These are phyloP conservation scores for Drosophila phalerata DNA, from an alignment of 2,888 invertebrate species.

Conservation along the genomic window DNA sequence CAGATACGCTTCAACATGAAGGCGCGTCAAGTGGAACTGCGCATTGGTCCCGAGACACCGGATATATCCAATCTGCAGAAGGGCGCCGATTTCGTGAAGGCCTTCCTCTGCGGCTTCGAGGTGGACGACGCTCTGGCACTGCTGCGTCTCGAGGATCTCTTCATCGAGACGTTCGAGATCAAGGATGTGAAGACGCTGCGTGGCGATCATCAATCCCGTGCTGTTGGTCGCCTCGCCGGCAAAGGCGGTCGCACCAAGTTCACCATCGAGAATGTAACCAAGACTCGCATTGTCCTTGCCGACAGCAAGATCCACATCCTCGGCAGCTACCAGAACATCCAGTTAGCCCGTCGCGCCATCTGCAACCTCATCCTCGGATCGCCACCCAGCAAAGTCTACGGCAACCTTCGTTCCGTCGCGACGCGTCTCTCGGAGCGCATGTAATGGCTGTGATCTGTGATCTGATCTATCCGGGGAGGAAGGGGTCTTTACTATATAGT, in stretches of 20 bases:
- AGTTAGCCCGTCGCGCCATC: constrained; percentile 96
- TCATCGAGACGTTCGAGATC: constrained; percentile 98
- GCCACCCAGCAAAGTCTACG: constrained; percentile 99
- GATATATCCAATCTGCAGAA: constrained; percentile 97
- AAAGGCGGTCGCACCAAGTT: constrained; percentile 99
- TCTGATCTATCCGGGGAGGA: not conserved
- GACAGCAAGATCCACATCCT: constrained; percentile 98
- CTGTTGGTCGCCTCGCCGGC: constrained; percentile 98
- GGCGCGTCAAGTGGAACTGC: constrained; percentile 89
- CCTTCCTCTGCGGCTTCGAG: constrained; percentile 98
- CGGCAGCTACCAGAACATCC: constrained; percentile 98
- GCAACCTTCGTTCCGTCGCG: constrained; percentile 95
- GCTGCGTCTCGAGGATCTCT: constrained; percentile 97
- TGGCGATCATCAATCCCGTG: constrained; percentile 97
- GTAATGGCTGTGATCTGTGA: constrained; percentile 83
- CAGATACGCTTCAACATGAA: constrained; percentile 98
- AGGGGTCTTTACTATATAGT: constrained; percentile 20
- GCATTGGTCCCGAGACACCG: constrained; percentile 86
- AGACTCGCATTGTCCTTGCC: constrained; percentile 98
- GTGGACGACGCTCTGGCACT: constrained; percentile 98
- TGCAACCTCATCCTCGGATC: constrained; percentile 98
- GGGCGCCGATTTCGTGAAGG: constrained; percentile 99
- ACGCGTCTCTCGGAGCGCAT: constrained; percentile 93
- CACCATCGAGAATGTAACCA: constrained; percentile 99
- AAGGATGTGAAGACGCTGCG: constrained; percentile 97